Conservation (phyloP, 2,113 vertebrate species). For the Alouatta palliata region DNA sequence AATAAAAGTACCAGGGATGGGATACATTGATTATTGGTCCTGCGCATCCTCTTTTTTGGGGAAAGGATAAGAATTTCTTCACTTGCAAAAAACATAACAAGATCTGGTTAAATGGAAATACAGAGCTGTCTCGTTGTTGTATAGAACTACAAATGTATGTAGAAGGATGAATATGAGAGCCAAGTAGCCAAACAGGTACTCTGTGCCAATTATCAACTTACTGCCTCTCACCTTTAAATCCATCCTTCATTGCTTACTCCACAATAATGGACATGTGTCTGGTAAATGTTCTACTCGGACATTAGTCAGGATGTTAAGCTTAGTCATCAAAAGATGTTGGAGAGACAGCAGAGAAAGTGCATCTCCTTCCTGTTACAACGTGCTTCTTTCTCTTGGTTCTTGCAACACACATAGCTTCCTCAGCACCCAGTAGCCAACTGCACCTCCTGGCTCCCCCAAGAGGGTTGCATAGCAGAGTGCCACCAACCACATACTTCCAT, state of each 20-base stretch:
- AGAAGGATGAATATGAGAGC: neutral
- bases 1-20: neutral
- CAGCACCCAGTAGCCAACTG: neutral
- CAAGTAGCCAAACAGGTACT: neutral
- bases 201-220: neutral
- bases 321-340: neutral
- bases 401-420: neutral
- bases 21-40: too few relatives aligned
- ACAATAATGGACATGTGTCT: neutral
- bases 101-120: neutral
- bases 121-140: neutral
- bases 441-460: neutral
- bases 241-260: neutral
- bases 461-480: neutral
- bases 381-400: neutral
- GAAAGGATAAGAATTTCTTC: too few relatives aligned
- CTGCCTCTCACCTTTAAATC: neutral
- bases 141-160: neutral
- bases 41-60: neutral
- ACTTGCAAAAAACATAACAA: neutral
- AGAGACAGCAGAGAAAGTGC: neutral
- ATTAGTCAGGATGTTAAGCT: neutral
- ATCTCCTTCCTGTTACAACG: neutral
- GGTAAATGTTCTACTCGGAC: neutral
- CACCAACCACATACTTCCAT: neutral